Conservation (phyloP, 2,113 vertebrate genomes). For the Gorsachius goisagi region DNA sequence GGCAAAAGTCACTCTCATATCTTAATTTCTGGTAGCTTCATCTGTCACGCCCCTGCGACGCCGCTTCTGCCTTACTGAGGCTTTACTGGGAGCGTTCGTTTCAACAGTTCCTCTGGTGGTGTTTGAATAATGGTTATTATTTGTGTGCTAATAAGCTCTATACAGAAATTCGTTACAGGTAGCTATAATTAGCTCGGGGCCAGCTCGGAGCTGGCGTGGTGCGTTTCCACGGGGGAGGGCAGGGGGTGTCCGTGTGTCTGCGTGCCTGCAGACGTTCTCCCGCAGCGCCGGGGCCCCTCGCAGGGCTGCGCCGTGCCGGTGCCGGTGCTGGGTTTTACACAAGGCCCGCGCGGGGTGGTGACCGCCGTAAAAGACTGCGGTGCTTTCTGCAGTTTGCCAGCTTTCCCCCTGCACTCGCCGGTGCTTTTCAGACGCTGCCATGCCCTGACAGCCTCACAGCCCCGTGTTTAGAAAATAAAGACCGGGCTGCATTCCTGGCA, state of each 20-base stretch:
- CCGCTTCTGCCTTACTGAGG: background rate
- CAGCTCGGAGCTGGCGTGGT: background rate
- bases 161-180: background rate
- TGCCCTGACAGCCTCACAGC: background rate
- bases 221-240: background rate
- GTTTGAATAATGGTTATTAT: background rate
- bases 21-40: background rate
- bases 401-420: background rate
- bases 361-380: background rate
- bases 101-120: background rate
- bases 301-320: no score
- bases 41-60: background rate
- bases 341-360: accelerated
- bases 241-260: background rate
- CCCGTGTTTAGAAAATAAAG: background rate
- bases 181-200: background rate
- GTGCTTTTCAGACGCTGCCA: background rate
- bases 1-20: background rate
- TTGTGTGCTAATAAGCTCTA: background rate
- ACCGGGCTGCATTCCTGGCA: background rate
- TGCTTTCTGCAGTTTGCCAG: background rate
- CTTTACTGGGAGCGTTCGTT: background rate
- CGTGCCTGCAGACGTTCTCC: background rate
- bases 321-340: background rate
- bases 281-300: background rate